phyloP scores from a whole-genome alignment of 2,888 invertebrate genomes.

The Dascillus cervinus region DNA sequence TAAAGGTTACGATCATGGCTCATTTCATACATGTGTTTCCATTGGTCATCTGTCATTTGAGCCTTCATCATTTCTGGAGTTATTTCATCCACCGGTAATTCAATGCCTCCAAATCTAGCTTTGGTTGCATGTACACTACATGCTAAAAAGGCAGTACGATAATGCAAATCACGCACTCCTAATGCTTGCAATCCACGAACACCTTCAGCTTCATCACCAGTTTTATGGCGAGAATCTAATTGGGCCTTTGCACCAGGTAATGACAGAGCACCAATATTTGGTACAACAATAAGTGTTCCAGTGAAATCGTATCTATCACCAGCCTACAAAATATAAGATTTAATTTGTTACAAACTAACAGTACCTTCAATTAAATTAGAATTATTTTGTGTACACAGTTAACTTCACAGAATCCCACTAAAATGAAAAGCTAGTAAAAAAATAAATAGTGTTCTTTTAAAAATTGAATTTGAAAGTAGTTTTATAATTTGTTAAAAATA shows the following conservation, averaged over 20 bases:
- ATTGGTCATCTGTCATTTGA: conserved; percentile 89
- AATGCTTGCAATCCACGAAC: conserved; percentile 47
- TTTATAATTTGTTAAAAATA: too few relatives aligned
- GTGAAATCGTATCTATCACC: conserved; percentile 86
- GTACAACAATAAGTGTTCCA: conserved; percentile 93
- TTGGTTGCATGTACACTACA: conserved; percentile 86
- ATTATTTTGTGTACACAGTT: too few relatives aligned
- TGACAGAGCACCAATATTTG: conserved; percentile 84
- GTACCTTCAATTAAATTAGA: too few relatives aligned
- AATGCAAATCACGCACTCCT: conserved; percentile 79
- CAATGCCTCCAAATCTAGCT: conserved; percentile 79
- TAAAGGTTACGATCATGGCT: conserved; percentile 88
- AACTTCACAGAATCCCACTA: too few relatives aligned
- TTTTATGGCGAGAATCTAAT: conserved; percentile 63
- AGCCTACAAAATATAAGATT: too few relatives aligned
- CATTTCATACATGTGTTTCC: conserved; percentile 96
- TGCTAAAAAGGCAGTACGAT: conserved; percentile 87
- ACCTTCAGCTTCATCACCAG: conserved; percentile 69
- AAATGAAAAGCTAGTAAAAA: too few relatives aligned
- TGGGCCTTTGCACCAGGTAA: conserved; percentile 85
- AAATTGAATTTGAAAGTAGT: too few relatives aligned
- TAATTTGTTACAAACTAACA: too few relatives aligned
- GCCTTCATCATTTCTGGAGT: conserved; percentile 88
- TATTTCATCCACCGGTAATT: conserved; percentile 77
- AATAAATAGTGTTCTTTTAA: too few relatives aligned